Evolutionary conservation across 2,113 vertebrate species (phyloP).

Genomic region (Python bivittatus): DNA sequence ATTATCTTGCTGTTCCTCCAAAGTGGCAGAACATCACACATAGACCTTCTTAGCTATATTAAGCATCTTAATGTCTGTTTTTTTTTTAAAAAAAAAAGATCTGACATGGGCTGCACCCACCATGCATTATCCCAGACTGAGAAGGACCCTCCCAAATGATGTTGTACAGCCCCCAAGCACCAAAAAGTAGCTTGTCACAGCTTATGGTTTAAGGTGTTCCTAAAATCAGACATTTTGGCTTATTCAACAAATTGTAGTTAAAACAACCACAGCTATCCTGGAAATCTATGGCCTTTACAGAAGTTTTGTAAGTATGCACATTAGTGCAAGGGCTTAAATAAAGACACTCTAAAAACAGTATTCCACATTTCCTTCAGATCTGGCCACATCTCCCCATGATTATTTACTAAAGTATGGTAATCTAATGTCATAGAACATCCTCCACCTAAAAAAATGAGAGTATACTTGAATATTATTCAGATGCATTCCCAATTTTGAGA

Average conservation of each 20-base stretch:
- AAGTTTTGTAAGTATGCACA: background rate
- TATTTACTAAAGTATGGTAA: slow-evolving; percentile 21
- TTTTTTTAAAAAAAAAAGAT: background rate
- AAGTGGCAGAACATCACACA: background rate
- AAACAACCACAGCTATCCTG: background rate
- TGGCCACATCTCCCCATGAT: slow-evolving; percentile 1
- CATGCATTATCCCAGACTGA: background rate
- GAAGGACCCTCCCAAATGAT: background rate
- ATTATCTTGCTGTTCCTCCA: background rate
- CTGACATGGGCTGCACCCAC: background rate
- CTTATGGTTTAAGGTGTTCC: background rate
- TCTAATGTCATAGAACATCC: slow-evolving; percentile 21
- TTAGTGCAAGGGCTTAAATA: background rate
- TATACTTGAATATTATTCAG: slow-evolving; percentile 52
- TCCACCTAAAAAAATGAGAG: slow-evolving; percentile 47
- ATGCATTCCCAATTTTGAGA: slow-evolving; percentile 39
- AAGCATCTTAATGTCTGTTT: background rate
- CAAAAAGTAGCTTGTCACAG: background rate
- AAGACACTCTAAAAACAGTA: slow-evolving; percentile 20
- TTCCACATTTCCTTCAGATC: slow-evolving; percentile 30
- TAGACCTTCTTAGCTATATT: background rate
- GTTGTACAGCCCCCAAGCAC: background rate
- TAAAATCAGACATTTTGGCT: background rate
- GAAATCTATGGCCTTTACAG: background rate
- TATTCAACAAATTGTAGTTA: background rate